Conservation (phyloP, 2,888 invertebrate genomes). For the Agapostemon virescens region DNA sequence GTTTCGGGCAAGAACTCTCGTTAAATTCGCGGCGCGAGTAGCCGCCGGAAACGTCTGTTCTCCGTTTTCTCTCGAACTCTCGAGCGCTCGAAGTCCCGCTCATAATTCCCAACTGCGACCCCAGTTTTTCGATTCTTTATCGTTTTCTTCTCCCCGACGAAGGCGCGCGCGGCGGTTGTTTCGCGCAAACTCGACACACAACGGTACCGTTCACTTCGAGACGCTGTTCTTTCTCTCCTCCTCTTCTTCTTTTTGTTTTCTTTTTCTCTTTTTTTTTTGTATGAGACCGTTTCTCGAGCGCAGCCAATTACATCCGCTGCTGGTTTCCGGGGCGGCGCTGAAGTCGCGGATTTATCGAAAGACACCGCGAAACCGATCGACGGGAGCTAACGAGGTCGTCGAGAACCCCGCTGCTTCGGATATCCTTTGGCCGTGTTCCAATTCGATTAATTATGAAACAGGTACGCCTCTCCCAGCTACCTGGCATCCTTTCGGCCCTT, state of each 20-base stretch:
- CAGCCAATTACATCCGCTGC: conserved; percentile 48
- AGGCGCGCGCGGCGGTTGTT: neutral
- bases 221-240: conserved; percentile 7
- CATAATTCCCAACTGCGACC: neutral
- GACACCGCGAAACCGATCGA: conserved; percentile 59
- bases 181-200: conserved; percentile 9
- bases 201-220: neutral
- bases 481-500: conserved; percentile 51
- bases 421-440: conserved; percentile 67
- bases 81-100: neutral
- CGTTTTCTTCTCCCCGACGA: neutral
- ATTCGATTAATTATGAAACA: conserved; percentile 71
- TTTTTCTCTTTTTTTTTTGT: neutral
- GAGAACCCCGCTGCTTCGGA: conserved; percentile 53
- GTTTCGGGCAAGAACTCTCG: conserved; percentile 32
- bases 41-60: conserved; percentile 18
- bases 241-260: neutral
- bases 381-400: conserved; percentile 64
- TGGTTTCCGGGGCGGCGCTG: conserved; percentile 24
- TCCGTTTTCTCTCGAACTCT: neutral
- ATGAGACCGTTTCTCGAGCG: neutral
- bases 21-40: conserved; percentile 23
- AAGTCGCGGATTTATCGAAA: conserved; percentile 56
- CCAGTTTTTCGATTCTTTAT: neutral
- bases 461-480: conserved; percentile 58